These are phyloP conservation scores for Brachionus calyciflorus DNA, from an alignment of 1,140 invertebrate species.

Conservation along the genomic window DNA sequence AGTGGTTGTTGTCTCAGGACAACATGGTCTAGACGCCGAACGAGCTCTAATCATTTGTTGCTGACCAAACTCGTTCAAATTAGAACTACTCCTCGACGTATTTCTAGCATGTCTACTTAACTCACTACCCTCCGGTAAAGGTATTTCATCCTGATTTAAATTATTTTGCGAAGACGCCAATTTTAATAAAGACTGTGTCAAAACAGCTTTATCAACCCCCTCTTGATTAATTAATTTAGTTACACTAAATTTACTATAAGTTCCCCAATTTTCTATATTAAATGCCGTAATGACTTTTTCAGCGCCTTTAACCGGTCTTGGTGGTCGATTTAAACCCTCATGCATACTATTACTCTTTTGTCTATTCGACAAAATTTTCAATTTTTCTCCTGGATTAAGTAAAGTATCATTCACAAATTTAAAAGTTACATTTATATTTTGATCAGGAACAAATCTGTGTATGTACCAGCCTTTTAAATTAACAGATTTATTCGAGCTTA, in stretches of 20 bases:
- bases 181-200: slow-evolving; percentile 22
- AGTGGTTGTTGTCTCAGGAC: slow-evolving; percentile 18
- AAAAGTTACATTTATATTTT: slow-evolving; percentile 40
- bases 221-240: slow-evolving; percentile 45
- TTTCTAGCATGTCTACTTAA: neutral
- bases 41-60: slow-evolving; percentile 9
- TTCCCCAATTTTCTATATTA: slow-evolving; percentile 45
- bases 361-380: slow-evolving; percentile 22
- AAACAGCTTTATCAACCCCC: slow-evolving; percentile 35
- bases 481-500: slow-evolving; percentile 39
- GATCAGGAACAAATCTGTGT: slow-evolving; percentile 43
- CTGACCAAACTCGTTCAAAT: slow-evolving; percentile 8
- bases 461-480: slow-evolving; percentile 42
- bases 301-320: neutral
- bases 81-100: neutral
- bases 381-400: slow-evolving; percentile 10
- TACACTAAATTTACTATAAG: slow-evolving; percentile 45
- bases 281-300: slow-evolving; percentile 25
- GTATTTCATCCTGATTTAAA: slow-evolving; percentile 1
- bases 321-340: slow-evolving; percentile 13
- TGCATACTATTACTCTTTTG: slow-evolving; percentile 20
- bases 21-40: neutral
- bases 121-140: neutral
- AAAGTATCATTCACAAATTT: slow-evolving; percentile 24
- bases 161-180: slow-evolving; percentile 21